Evolutionary conservation across 2,113 vertebrate genomes (phyloP).

Genomic region (Rhynchomys soricoides): DNA sequence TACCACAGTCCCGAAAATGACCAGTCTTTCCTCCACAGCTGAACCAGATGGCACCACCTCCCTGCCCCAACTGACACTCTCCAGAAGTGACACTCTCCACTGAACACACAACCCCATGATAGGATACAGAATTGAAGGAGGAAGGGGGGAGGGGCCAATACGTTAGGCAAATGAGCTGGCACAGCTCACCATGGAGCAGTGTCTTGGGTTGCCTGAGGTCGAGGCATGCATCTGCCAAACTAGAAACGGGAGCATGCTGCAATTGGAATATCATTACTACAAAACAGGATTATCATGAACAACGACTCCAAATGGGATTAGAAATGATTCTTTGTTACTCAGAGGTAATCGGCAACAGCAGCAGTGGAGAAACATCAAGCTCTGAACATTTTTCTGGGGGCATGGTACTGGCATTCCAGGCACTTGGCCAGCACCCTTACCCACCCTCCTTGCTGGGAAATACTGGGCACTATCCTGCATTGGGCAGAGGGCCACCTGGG

Average conservation of each 20-base stretch:
- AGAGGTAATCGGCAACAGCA: too few relatives aligned
- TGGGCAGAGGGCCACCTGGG: too few relatives aligned
- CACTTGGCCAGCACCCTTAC: too few relatives aligned
- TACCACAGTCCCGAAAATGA: conserved; percentile 11
- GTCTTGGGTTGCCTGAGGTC: conserved; percentile 60
- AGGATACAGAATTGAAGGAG: not conserved
- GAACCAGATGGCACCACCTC: not conserved
- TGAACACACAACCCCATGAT: conserved; percentile 32
- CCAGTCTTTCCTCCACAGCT: not conserved
- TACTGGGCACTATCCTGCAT: too few relatives aligned
- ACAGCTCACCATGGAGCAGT: conserved; percentile 52
- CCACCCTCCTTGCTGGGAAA: too few relatives aligned
- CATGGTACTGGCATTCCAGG: too few relatives aligned
- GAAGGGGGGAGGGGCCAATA: not conserved
- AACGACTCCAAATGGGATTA: conserved; percentile 70
- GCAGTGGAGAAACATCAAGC: too few relatives aligned
- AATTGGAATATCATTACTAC: conserved; percentile 67
- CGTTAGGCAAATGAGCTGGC: conserved; percentile 78
- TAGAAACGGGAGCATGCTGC: conserved; percentile 64
- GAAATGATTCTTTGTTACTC: conserved; percentile 67
- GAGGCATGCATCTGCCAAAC: conserved; percentile 68
- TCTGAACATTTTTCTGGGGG: too few relatives aligned
- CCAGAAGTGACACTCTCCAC: conserved; percentile 27
- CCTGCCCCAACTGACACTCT: not conserved
- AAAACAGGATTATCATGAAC: conserved; percentile 69